These are phyloP conservation scores for Caenorhabditis auriculariae DNA, from an alignment of 2,888 invertebrate species.

Conservation along the genomic window DNA sequence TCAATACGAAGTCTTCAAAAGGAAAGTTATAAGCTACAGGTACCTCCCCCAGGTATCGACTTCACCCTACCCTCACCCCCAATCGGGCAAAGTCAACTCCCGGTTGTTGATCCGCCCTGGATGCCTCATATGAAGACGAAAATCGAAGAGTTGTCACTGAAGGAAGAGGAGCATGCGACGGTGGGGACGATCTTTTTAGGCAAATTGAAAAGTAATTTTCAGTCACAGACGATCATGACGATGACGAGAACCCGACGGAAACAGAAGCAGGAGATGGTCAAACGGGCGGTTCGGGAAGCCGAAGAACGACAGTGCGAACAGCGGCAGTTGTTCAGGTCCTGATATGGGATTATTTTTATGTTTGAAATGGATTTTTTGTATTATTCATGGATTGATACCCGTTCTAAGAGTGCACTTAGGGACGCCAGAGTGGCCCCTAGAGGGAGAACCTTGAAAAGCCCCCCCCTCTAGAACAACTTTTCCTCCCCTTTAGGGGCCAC, in stretches of 20 bases:
- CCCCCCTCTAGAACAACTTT: no score
- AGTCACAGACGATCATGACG: constrained; percentile 74
- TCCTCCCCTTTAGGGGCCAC: no score
- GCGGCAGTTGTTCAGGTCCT: constrained; percentile 37
- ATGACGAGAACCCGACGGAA: constrained; percentile 98
- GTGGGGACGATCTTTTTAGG: constrained; percentile 43
- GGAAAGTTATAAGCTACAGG: constrained; percentile 44
- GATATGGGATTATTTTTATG: no score
- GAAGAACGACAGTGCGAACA: constrained; percentile 76
- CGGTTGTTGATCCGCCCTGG: constrained; percentile 87
- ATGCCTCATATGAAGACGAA: constrained; percentile 95
- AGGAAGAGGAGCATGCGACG: constrained; percentile 79
- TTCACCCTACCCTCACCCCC: constrained; percentile 98
- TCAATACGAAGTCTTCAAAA: background rate
- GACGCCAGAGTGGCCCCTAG: no score
- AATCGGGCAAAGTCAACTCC: constrained; percentile 79
- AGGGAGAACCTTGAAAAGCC: no score
- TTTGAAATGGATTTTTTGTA: no score
- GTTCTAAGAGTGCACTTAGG: no score
- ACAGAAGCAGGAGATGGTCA: constrained; percentile 96
- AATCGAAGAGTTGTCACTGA: constrained; percentile 96
- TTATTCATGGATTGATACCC: no score
- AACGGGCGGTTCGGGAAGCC: constrained; percentile 88
- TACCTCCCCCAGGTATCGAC: constrained; percentile 97
- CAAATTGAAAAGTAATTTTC: constrained; percentile 4